Conservation (phyloP, 2,888 invertebrate genomes). For the Apoderus coryli region DNA sequence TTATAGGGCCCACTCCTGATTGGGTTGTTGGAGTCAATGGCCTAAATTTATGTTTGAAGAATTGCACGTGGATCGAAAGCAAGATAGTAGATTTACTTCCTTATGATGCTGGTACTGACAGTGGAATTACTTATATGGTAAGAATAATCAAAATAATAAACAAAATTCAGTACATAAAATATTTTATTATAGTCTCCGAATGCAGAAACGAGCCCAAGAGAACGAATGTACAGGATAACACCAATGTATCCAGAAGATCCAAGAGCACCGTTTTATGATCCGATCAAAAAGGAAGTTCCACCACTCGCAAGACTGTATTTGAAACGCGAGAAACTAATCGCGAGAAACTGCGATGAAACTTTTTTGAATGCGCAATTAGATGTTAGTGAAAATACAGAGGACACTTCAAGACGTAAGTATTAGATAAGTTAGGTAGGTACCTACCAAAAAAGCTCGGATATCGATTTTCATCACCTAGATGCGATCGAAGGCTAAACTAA, state of each 20-base stretch:
- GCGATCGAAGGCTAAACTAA: no score
- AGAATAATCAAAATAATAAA: conserved; percentile 19
- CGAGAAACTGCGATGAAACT: conserved; percentile 57
- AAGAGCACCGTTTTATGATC: conserved; percentile 83
- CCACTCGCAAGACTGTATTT: conserved; percentile 77
- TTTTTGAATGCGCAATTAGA: conserved; percentile 44
- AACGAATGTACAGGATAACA: conserved; percentile 80
- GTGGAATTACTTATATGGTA: conserved; percentile 83
- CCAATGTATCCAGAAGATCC: conserved; percentile 83
- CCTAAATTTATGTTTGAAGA: conserved; percentile 70
- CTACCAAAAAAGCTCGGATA: no score
- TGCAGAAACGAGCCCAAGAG: conserved; percentile 59
- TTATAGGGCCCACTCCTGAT: conserved; percentile 84
- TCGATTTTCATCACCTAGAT: no score
- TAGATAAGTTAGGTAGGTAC: no score
- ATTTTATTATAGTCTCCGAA: conserved; percentile 52
- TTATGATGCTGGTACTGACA: conserved; percentile 93
- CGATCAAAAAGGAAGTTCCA: conserved; percentile 48
- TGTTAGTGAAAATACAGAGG: conserved; percentile 52
- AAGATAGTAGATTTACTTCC: conserved; percentile 76
- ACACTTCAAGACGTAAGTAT: conserved; percentile 49
- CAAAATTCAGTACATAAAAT: neutral
- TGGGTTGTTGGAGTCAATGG: conserved; percentile 93
- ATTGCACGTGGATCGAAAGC: conserved; percentile 85
- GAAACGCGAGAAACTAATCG: conserved; percentile 55